Conservation (phyloP, 2,113 vertebrate genomes). For the Lathamus discolor region DNA sequence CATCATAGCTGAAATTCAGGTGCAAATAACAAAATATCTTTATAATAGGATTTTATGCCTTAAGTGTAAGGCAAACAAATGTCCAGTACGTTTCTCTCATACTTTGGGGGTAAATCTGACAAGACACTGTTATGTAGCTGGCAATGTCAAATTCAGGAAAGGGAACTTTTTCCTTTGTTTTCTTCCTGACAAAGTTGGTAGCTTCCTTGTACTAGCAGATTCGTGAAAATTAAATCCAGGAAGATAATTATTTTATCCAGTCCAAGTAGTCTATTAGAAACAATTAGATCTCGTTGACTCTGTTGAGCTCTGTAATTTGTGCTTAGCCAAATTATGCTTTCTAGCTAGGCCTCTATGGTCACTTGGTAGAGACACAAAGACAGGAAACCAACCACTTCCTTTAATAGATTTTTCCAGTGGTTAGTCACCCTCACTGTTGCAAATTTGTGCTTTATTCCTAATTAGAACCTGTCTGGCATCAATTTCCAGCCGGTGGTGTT, state of each 20-base stretch:
- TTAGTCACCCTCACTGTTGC: slow-evolving; percentile 30
- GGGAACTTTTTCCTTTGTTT: background rate
- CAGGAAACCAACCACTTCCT: background rate
- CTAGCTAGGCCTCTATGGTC: background rate
- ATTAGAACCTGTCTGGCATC: slow-evolving; percentile 38
- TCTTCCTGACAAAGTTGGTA: background rate
- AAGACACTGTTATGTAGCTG: background rate
- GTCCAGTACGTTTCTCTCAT: background rate
- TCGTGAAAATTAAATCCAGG: background rate
- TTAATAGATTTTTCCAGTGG: slow-evolving; percentile 17
- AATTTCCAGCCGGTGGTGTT: background rate
- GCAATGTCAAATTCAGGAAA: background rate
- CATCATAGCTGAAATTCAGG: background rate
- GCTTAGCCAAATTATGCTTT: background rate
- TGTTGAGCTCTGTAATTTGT: background rate
- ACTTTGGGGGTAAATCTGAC: background rate
- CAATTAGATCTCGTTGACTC: background rate
- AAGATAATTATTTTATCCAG: background rate
- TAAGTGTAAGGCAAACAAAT: background rate
- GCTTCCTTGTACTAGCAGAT: background rate
- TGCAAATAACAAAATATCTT: background rate
- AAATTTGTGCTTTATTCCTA: slow-evolving; percentile 40
- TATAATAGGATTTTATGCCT: background rate
- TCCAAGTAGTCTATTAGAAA: background rate
- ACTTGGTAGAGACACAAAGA: background rate